Conservation (phyloP, 2,113 vertebrate genomes). For the Callospermophilus lateralis region DNA sequence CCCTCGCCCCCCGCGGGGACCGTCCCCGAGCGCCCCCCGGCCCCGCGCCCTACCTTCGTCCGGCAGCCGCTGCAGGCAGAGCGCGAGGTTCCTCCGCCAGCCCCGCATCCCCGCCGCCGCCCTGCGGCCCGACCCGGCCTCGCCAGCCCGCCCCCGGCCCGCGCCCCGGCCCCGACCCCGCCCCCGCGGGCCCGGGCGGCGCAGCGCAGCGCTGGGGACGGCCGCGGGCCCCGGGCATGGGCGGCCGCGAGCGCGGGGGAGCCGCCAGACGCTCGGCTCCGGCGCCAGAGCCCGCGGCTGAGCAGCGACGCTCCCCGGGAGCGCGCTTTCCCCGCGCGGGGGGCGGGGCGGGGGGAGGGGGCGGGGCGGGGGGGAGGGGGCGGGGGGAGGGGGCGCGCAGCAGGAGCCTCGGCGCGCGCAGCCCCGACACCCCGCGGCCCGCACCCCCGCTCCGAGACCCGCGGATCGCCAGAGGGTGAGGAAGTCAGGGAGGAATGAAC, state of each 20-base stretch:
- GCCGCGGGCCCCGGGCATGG: constrained; percentile 78
- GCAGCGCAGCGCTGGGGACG: constrained; percentile 77
- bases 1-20: not conserved
- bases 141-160: constrained; percentile 44
- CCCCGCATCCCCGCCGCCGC: constrained; percentile 89
- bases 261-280: constrained; percentile 25
- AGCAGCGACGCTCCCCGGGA: constrained; percentile 55
- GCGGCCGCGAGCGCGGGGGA: constrained; percentile 16
- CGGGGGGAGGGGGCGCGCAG: not conserved
- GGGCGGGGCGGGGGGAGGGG: constrained; percentile 60
- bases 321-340: constrained; percentile 68
- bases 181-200: constrained; percentile 64
- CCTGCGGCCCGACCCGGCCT: constrained; percentile 62
- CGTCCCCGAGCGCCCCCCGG: not conserved
- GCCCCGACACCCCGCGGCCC: too few relatives aligned
- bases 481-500: too few relatives aligned
- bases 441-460: too few relatives aligned
- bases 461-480: too few relatives aligned
- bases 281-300: constrained; percentile 32
- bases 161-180: constrained; percentile 35
- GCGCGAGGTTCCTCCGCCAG: constrained; percentile 92
- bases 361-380: not conserved
- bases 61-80: constrained; percentile 93
- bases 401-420: too few relatives aligned
- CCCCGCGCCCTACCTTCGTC: constrained; percentile 90